Percentiles rank a stretch among this genome's conserved stretches.
Evolutionary conservation across 2,888 invertebrate genomes (phyloP).

Genomic region (Campoplex capitator): DNA sequence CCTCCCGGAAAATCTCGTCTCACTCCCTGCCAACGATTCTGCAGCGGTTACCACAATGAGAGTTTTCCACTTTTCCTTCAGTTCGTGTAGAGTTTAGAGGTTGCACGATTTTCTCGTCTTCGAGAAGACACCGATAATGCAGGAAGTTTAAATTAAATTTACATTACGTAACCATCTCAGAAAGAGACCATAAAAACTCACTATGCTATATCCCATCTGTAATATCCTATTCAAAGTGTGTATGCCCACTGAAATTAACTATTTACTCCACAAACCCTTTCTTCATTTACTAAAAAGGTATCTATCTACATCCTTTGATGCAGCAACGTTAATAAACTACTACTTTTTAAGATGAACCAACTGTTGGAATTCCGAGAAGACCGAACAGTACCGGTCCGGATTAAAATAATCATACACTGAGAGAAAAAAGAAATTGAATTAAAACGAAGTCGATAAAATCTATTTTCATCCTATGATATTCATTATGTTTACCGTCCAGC

Average conservation of each 20-base stretch:
- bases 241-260: slow-evolving; percentile 62
- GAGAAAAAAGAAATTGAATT: background rate
- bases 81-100: slow-evolving; percentile 27
- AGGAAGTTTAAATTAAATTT: slow-evolving; percentile 73
- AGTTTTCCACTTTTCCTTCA: slow-evolving; percentile 55
- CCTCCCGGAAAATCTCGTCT: slow-evolving; percentile 55
- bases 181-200: slow-evolving; percentile 51
- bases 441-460: background rate
- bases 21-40: slow-evolving; percentile 50
- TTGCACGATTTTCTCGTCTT: slow-evolving; percentile 33
- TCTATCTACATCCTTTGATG: slow-evolving; percentile 1
- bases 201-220: slow-evolving; percentile 34
- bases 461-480: background rate
- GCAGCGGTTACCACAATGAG: slow-evolving; percentile 64
- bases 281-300: slow-evolving; percentile 9
- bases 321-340: background rate
- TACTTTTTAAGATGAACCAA: background rate
- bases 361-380: too few species aligned
- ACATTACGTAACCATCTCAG: slow-evolving; percentile 69
- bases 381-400: background rate
- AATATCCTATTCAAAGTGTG: slow-evolving; percentile 56
- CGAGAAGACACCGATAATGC: slow-evolving; percentile 70
- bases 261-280: slow-evolving; percentile 52
- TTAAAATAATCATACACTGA: background rate
- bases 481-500: background rate